Base-by-base conservation (phyloP, 2,888 invertebrate species). In the Ryuthela nishihirai region DNA sequence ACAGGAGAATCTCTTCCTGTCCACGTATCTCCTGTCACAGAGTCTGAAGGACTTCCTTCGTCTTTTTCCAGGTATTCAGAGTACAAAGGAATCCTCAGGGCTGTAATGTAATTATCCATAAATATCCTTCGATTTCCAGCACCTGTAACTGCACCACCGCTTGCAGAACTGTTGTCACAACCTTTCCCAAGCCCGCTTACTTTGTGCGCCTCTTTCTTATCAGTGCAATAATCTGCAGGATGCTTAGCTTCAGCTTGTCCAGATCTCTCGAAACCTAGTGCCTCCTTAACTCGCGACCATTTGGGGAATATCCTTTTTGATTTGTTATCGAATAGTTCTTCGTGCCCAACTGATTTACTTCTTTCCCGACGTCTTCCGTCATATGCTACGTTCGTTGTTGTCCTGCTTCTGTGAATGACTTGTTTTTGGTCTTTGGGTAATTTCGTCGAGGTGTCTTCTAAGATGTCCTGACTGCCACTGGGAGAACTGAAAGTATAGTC, bases 231-330 rank as follows among this genome's bases (percentile, higher is more conserved):
- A 15, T 18, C n/a, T n/a, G n/a, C n/a, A n/a, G n/a, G n/a, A n/a
- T n/a, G n/a, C 7, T n/a, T 10, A 41, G 12, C 24, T 12, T 9
- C 24, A 10, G 20, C 12, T 15, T 41, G 10, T 7, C 23, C n/a
- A n/a, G 41, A 54, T 54, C 54, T 60, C 38, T 60, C 60, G 52
- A 50, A 88, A 68, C 85, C 87, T 69, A 89, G 87, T 12, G 90
- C 90, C 38, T 88, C 88, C 73, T 90, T 91, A 9, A 91, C 90
- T 75, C 85, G 84, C 0, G 88, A 88, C 90, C 90, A 91, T 71
- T 90, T 90, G 0, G 89, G 61, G 40, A 78, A 60, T 76, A 78
- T 6, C 77, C 78, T 43, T 74, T 73, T 47, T 25, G 54, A 45
- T 38, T 60, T 60, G 20, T 44, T 42, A 17, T 52, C 50, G 10